These are phyloP conservation scores for Syrista parreyssii DNA, from an alignment of 2,888 invertebrate species.

Conservation along the genomic window DNA sequence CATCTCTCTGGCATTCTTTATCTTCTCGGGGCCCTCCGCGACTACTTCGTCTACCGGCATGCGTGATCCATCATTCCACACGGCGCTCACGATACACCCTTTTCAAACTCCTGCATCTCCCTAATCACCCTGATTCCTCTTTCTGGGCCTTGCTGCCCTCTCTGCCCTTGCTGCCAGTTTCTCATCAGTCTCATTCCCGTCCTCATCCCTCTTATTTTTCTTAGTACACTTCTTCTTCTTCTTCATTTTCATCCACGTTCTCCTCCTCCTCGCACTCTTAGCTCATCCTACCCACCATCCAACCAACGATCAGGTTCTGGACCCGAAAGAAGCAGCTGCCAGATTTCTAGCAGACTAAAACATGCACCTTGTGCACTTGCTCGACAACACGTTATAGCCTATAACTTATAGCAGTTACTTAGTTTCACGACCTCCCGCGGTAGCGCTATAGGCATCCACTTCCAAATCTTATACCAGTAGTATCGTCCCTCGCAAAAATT, in stretches of 20 bases:
- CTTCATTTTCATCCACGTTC: slow-evolving; percentile 17
- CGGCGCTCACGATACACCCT: slow-evolving; percentile 41
- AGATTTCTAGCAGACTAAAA: background rate
- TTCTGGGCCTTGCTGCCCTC: slow-evolving; percentile 13
- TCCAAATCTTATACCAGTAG: background rate
- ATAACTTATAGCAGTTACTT: background rate
- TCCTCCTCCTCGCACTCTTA: slow-evolving; percentile 8
- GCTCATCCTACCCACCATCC: background rate
- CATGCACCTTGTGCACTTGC: background rate
- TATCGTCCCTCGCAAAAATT: background rate
- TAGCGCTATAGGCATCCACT: background rate
- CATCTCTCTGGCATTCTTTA: slow-evolving; percentile 42
- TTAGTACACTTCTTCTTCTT: slow-evolving; percentile 13
- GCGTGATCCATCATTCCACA: slow-evolving; percentile 53
- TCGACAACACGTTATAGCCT: background rate
- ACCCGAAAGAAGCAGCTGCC: slow-evolving; percentile 1
- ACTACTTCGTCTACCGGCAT: slow-evolving; percentile 42
- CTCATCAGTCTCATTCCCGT: slow-evolving; percentile 18
- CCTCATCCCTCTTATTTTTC: slow-evolving; percentile 19
- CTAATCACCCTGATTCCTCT: slow-evolving; percentile 6
- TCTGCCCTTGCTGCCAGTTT: slow-evolving; percentile 24
- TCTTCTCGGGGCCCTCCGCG: slow-evolving; percentile 44
- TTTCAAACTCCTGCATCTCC: slow-evolving; percentile 4
- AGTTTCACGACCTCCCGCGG: background rate
- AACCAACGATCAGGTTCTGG: background rate